Base-by-base conservation (phyloP, 1,140 invertebrate species). In the Panagrolaimus sp. region DNA sequence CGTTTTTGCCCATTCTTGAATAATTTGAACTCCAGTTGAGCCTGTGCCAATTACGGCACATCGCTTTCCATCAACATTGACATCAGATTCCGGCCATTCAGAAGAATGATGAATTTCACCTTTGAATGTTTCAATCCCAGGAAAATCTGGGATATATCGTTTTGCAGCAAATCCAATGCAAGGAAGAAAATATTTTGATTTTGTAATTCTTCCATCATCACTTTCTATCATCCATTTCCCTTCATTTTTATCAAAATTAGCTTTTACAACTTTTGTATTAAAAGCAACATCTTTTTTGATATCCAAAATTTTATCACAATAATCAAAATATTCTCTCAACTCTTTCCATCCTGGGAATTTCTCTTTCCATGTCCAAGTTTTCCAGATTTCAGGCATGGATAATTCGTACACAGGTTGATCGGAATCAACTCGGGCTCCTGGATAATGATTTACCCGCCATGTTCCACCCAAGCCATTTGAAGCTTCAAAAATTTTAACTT, bases 41-140 rank as follows among this genome's bases (percentile, higher is more conserved):
- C 63, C 63, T 43, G 63, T 64, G 9, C 63, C 63, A 44, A 64
- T 43, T 10, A 64, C 63, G 15, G 63, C 63, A 43, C 17, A 21
- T 21, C 63, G 63, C 32, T 44, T 38, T 9, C 32, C 63, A 24
- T 5, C 4, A 43, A 64, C 32, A 15, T 43, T 14, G 10, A 64
- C 63, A 17, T 43, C 43, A 3, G 14, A 10, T 17, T 43, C 15
- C 3, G 63, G 63, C 63, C 63, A 64, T 15, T 15, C n/a, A n/a
- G 32, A 17, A 21, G 38, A 28, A 45, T 43, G 32, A 45, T 64
- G 43, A 17, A 64, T 43, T 24, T 64, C 43, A 24, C 63, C 63
- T 21, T 64, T 44, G 15, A 64, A 64, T 0, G 15, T 38, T 14
- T 64, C 63, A 9, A 64, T 10, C 7, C 63, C 63, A 21, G 24